A percentile compares a stretch with the other conserved stretches of the same genome.
phyloP scores from a whole-genome alignment of 1,140 invertebrate species.

The Augochlora pura region DNA sequence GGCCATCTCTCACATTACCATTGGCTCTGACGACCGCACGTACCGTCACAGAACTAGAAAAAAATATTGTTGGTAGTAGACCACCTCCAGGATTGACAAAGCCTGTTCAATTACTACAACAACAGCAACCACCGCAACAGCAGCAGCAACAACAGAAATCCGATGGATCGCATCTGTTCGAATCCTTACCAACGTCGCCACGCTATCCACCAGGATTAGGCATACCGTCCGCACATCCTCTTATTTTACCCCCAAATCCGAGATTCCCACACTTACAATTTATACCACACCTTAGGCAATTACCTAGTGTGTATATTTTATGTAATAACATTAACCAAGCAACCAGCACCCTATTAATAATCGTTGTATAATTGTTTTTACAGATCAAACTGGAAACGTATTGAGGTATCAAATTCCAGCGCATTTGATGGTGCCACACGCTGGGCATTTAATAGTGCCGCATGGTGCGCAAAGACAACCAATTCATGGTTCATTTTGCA shows the following conservation, averaged over 20 bases:
- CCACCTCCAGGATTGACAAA: constrained; percentile 71
- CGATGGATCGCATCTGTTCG: constrained; percentile 66
- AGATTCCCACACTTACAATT: constrained; percentile 73
- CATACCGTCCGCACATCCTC: constrained; percentile 64
- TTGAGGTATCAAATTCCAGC: constrained; percentile 73
- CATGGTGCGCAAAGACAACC: constrained; percentile 71
- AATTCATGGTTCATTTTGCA: constrained; percentile 71
- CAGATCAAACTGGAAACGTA: constrained; percentile 79
- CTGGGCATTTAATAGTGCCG: constrained; percentile 65
- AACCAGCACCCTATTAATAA: not conserved
- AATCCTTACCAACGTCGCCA: constrained; percentile 60
- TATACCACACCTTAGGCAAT: constrained; percentile 73
- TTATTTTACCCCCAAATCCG: constrained; percentile 69
- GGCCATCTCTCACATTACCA: constrained; percentile 58
- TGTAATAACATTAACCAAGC: fast-evolving
- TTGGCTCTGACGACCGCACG: constrained; percentile 77
- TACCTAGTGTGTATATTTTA: constrained; percentile 66
- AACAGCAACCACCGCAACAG: constrained; percentile 3
- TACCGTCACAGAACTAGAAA: constrained; percentile 82
- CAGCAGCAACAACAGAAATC: constrained; percentile 70
- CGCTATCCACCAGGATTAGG: constrained; percentile 76
- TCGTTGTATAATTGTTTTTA: not conserved
- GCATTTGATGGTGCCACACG: constrained; percentile 72
- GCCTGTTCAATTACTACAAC: constrained; percentile 69
- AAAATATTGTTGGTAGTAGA: constrained; percentile 78